These are phyloP conservation scores for Drosophila macrothrix DNA, from an alignment of 2,888 invertebrate species.

Conservation along the genomic window DNA sequence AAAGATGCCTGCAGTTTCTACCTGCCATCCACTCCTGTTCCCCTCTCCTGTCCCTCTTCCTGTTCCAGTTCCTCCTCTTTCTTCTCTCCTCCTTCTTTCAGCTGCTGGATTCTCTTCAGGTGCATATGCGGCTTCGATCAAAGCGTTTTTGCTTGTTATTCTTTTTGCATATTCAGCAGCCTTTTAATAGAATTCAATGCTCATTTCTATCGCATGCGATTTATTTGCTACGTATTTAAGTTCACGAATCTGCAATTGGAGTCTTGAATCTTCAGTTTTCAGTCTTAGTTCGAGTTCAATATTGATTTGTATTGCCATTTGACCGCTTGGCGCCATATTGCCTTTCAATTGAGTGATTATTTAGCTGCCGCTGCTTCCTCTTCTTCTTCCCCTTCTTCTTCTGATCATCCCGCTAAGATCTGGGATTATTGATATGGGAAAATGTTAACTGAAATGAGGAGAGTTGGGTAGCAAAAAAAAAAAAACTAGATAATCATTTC, in stretches of 20 bases:
- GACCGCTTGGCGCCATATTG: conserved; percentile 84
- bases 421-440: conserved; percentile 68
- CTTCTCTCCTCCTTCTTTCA: conserved; percentile 33
- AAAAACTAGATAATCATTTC: conserved; percentile 19
- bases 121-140: conserved; percentile 74
- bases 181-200: conserved; percentile 84
- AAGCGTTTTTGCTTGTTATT: conserved; percentile 52
- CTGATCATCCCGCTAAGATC: conserved; percentile 27
- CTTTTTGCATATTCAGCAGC: conserved; percentile 67
- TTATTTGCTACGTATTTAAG: conserved; percentile 80
- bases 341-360: conserved; percentile 78
- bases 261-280: conserved; percentile 1
- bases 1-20: conserved; percentile 68
- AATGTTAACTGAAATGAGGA: conserved; percentile 9
- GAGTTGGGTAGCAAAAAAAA: neutral
- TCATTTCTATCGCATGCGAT: conserved; percentile 84
- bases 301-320: conserved; percentile 81
- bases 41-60: neutral
- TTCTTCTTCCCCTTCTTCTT: neutral
- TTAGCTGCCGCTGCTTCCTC: conserved; percentile 5
- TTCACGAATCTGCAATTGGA: conserved; percentile 63
- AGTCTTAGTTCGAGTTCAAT: conserved; percentile 58
- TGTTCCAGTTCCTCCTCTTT: conserved; percentile 5
- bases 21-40: conserved; percentile 50
- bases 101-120: conserved; percentile 37